phyloP scores from a whole-genome alignment of 2,797 vertebrate species.

The Peromyscus attwateri region DNA sequence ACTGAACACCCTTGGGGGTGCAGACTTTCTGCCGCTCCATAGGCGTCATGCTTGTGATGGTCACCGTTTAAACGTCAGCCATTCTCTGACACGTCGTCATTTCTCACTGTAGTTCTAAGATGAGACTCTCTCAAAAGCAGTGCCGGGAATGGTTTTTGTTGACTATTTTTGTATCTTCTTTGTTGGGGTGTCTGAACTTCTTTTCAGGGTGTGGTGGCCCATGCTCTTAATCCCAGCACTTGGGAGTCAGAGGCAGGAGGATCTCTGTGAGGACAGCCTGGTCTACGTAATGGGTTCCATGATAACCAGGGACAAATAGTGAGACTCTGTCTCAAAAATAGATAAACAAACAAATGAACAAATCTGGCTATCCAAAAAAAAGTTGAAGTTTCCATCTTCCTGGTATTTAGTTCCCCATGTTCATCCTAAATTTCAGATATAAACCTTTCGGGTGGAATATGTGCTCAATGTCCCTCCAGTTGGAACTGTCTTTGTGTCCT shows the following conservation, averaged over 20 bases:
- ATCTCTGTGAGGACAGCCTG: background rate
- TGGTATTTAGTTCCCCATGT: background rate
- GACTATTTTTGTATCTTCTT: background rate
- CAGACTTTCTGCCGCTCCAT: background rate
- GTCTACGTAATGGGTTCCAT: background rate
- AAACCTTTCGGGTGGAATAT: background rate
- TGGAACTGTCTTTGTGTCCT: background rate
- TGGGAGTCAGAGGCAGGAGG: background rate
- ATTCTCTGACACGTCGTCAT: background rate
- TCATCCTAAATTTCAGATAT: background rate
- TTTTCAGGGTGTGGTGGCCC: background rate
- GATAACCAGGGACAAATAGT: background rate
- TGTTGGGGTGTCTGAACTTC: background rate
- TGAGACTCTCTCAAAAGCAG: background rate
- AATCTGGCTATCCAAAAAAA: background rate
- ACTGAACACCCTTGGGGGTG: background rate
- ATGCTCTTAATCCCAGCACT: background rate
- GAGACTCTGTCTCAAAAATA: background rate
- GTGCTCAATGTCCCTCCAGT: background rate
- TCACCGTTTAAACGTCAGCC: background rate
- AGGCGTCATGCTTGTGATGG: no score
- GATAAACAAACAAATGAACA: background rate
- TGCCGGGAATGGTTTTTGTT: background rate
- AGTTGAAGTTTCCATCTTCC: background rate
- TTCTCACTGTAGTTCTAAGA: background rate